Base-by-base conservation (phyloP, 2,113 vertebrate species). In the Corynorhinus townsendii region DNA sequence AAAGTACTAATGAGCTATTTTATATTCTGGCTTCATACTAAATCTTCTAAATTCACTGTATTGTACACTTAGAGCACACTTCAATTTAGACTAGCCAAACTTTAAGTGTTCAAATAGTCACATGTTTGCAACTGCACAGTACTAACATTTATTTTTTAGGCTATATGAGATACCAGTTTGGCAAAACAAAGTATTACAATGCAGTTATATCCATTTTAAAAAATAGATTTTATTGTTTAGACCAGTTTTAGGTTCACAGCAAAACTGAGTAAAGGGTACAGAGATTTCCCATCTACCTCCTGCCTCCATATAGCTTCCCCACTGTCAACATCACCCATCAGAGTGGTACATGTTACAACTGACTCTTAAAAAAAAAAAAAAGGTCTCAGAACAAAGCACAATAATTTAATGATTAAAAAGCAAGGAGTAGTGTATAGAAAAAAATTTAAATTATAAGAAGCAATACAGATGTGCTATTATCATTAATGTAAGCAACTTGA, bases 131-230 rank as follows among this genome's bases (percentile, higher is more conserved):
- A 73, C 47, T 85, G 7, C 1, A 6, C 10, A 80, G n/a, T 68
- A 66, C n/a, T 66, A 33, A 5, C 10, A 35, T 33, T 92, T 84
- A 24, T 5, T 38, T 77, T 90, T 88, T 40, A 87, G 45, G 86
- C 43, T 72, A 16, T 24, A 73, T 10, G 8, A 20, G 54, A 86
- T n/a, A 87, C 33, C 52, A 90, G 15, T 33, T 90, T 59, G 52
- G 84, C 33, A 54, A 87, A 93, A 62, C 22, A 35, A 94, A 92
- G n/a, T 68, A 90, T 59, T 87, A 90, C 76, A 93, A 72, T 26
- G 26, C 33, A 77, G 33, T 72, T 69, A 52, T 2, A 40, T 24
- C n/a, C 26, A 66, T 38, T 35, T 66, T 35, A 10, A 15, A 75
- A 56, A 94, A 69, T 0, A 84, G 30, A 77, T 62, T 73, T 82